phyloP scores from a whole-genome alignment of 2,113 vertebrate genomes.

The Boulengeromyrus knoepffleri region DNA sequence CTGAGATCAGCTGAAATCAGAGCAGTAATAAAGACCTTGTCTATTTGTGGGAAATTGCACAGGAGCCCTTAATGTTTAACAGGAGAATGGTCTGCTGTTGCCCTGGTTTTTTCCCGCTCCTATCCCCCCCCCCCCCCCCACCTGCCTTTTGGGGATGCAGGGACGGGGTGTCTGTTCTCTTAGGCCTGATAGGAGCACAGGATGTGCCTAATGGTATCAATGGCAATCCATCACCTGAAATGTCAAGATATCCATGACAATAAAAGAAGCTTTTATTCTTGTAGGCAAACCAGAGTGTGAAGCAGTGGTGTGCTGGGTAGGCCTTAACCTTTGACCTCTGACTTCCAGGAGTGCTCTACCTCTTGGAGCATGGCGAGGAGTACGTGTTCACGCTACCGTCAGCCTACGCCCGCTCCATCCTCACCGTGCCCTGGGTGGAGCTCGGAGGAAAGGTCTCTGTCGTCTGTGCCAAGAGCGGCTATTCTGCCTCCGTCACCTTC shows the following conservation, averaged over 20 bases:
- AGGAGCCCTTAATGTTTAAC: neutral
- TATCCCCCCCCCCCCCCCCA: neutral
- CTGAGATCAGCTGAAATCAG: neutral
- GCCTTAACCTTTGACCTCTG: neutral
- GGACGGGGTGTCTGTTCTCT: neutral
- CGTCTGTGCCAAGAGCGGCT: slow-evolving; percentile 75
- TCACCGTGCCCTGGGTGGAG: slow-evolving; percentile 89
- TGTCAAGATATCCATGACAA: neutral
- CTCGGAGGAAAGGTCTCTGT: slow-evolving; percentile 85
- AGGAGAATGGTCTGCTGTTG: neutral
- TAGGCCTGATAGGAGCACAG: too few species aligned
- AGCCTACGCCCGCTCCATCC: slow-evolving; percentile 86
- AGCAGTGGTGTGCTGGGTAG: neutral
- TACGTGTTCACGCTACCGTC: slow-evolving; percentile 69
- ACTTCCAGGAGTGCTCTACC: slow-evolving; percentile 48
- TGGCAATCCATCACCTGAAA: neutral
- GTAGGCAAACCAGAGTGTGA: neutral
- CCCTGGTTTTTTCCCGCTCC: neutral
- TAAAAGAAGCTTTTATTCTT: neutral
- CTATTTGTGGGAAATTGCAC: neutral
- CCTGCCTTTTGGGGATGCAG: neutral
- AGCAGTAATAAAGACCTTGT: neutral
- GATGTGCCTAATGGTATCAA: neutral
- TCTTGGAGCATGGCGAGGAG: slow-evolving; percentile 56
- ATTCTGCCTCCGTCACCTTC: slow-evolving; percentile 75